phyloP scores from a whole-genome alignment of 2,797 vertebrate species.

The Petrocephalus schoutedeni region DNA sequence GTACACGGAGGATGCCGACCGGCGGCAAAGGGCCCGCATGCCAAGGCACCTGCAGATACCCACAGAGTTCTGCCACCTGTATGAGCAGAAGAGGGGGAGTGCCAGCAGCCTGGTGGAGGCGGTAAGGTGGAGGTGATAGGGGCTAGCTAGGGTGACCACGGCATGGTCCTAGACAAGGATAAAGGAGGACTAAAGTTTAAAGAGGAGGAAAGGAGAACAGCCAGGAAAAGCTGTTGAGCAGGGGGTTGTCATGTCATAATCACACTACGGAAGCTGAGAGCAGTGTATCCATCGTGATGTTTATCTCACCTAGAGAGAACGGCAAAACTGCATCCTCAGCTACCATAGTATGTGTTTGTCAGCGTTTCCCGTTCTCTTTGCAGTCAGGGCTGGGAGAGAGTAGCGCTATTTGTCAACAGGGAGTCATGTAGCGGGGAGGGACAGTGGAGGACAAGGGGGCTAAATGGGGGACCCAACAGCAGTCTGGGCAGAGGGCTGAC shows the following conservation, averaged over 20 bases:
- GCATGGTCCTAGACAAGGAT: background rate
- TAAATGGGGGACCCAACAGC: background rate
- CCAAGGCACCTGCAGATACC: slow-evolving; percentile 87
- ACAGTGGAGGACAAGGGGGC: background rate
- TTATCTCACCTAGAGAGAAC: background rate
- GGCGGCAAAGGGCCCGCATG: slow-evolving; percentile 82
- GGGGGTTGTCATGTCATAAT: background rate
- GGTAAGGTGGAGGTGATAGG: slow-evolving; percentile 62
- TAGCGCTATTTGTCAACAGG: background rate
- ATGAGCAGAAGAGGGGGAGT: slow-evolving; percentile 91
- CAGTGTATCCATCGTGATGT: background rate
- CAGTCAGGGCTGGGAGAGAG: background rate
- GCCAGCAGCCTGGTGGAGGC: slow-evolving; percentile 96
- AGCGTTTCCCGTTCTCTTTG: too few relatives aligned
- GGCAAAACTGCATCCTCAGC: background rate
- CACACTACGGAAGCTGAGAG: background rate
- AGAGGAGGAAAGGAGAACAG: background rate
- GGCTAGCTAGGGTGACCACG: background rate
- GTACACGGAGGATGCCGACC: slow-evolving; percentile 91
- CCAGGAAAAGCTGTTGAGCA: background rate
- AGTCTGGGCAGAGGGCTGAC: background rate
- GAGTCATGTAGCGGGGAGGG: background rate
- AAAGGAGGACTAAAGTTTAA: background rate
- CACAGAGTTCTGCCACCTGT: slow-evolving; percentile 80
- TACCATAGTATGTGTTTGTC: background rate